Evolutionary conservation across 2,888 invertebrate species (phyloP).

Genomic region (Cosmia trapezina): DNA sequence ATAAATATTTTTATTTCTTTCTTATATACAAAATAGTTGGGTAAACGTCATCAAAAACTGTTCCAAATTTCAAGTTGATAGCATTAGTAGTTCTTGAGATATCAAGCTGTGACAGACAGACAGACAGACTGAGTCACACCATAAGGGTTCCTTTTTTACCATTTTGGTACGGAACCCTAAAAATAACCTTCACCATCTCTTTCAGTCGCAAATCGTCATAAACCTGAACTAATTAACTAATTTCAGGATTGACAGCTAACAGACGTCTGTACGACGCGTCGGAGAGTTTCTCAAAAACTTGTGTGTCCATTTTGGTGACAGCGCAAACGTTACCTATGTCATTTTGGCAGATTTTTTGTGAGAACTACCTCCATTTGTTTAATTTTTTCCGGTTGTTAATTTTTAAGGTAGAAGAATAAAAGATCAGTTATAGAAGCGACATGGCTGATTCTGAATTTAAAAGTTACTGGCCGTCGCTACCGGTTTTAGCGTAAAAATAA

Average conservation of each 20-base stretch:
- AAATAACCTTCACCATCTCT: slow-evolving; percentile 21
- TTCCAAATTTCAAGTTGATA: no score
- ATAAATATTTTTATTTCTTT: no score
- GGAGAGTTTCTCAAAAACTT: slow-evolving; percentile 25
- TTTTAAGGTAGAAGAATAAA: not conserved
- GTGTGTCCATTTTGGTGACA: slow-evolving; percentile 5
- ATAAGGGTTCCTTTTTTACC: no score
- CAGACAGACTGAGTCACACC: no score
- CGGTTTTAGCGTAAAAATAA: not conserved
- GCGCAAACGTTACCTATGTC: not conserved
- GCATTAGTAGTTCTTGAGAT: no score
- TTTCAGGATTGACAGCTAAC: slow-evolving; percentile 41
- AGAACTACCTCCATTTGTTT: slow-evolving; percentile 8
- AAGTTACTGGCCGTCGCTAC: not conserved
- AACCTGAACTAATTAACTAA: slow-evolving; percentile 43
- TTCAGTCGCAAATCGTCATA: slow-evolving; percentile 27
- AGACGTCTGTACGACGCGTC: slow-evolving; percentile 21
- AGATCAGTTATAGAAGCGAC: not conserved
- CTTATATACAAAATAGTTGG: no score
- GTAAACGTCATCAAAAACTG: no score
- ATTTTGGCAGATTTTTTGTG: slow-evolving; percentile 23
- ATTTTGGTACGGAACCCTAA: no score
- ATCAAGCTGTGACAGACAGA: no score
- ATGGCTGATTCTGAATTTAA: slow-evolving; percentile 10
- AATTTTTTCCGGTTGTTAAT: not conserved